These are phyloP conservation scores for Melipona bicolor DNA, from an alignment of 2,888 invertebrate species.

Conservation along the genomic window DNA sequence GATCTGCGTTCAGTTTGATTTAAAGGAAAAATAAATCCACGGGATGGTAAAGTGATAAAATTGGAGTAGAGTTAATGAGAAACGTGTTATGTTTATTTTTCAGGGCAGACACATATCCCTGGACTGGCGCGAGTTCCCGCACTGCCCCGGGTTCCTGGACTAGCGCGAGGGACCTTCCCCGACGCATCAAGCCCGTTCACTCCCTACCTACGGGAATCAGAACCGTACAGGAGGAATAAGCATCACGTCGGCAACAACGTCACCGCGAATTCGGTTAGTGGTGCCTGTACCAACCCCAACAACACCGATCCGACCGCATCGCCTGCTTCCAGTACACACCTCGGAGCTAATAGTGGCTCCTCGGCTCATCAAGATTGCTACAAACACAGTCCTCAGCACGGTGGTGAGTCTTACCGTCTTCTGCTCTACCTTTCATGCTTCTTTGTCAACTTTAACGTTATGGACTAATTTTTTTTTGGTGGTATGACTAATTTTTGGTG, in stretches of 20 bases:
- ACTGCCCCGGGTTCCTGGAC: slow-evolving; percentile 89
- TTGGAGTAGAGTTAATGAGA: no score
- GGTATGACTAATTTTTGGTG: no score
- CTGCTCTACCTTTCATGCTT: not conserved
- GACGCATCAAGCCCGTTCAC: slow-evolving; percentile 86
- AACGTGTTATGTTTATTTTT: slow-evolving; percentile 13
- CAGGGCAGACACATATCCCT: slow-evolving; percentile 85
- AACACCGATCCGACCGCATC: slow-evolving; percentile 79
- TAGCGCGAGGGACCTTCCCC: slow-evolving; percentile 90
- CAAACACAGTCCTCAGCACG: slow-evolving; percentile 83
- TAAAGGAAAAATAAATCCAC: not conserved
- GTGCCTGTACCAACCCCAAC: slow-evolving; percentile 76
- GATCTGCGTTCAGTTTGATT: not conserved
- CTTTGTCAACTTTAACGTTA: not conserved
- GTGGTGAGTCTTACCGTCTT: slow-evolving; percentile 77
- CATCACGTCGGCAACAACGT: slow-evolving; percentile 84
- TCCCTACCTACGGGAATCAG: slow-evolving; percentile 88
- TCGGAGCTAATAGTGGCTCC: slow-evolving; percentile 75
- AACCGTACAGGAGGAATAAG: slow-evolving; percentile 89
- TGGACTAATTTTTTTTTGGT: no score
- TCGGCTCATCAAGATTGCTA: slow-evolving; percentile 82
- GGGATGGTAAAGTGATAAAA: no score
- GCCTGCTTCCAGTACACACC: slow-evolving; percentile 79
- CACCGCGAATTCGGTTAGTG: slow-evolving; percentile 74
- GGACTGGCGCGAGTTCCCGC: slow-evolving; percentile 87